Conservation (phyloP, 23 tunicate genomes). For the Styela clava region DNA sequence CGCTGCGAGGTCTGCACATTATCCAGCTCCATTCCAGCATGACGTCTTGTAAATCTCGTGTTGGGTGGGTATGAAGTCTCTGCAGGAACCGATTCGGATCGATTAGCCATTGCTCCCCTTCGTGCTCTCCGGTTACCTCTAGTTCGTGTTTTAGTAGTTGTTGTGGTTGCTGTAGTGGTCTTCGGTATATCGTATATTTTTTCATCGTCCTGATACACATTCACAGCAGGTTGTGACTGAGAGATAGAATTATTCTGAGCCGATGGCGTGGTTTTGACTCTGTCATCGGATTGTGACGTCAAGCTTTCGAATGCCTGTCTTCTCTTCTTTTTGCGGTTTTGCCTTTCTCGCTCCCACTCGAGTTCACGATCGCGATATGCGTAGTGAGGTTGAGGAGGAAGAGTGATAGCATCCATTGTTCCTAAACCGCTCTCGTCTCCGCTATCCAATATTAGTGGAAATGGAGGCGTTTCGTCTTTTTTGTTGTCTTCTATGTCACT, state of each 20-base stretch:
- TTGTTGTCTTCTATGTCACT: slow-evolving; percentile 24
- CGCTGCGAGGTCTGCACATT: not conserved
- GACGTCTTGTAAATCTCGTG: slow-evolving; percentile 21
- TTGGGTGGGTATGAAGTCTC: slow-evolving; percentile 23
- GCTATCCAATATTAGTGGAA: slow-evolving; percentile 15
- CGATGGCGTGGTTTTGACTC: not conserved
- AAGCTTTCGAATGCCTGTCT: slow-evolving; percentile 12
- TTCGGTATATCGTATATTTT: not conserved
- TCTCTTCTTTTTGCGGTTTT: slow-evolving; percentile 6
- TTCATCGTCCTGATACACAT: not conserved
- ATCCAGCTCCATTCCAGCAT: not conserved
- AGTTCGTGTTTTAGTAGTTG: not conserved
- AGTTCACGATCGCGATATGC: slow-evolving; percentile 36
- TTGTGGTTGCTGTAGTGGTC: not conserved
- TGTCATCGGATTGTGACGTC: not conserved
- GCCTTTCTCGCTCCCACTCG: slow-evolving; percentile 29
- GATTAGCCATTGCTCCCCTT: not conserved
- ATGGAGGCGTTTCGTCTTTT: slow-evolving; percentile 22
- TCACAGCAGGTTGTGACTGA: not conserved
- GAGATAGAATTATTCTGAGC: not conserved
- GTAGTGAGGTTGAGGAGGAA: slow-evolving; percentile 1
- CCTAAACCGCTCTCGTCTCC: slow-evolving; percentile 26
- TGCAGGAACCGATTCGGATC: not conserved
- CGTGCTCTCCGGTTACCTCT: slow-evolving; percentile 9
- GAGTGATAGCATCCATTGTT: slow-evolving; percentile 16